These are phyloP conservation scores for Aurelia aurita complex sp. Pacific DNA, from an alignment of 30 jellyfish, hydroid and myxozoan species.

Conservation along the genomic window DNA sequence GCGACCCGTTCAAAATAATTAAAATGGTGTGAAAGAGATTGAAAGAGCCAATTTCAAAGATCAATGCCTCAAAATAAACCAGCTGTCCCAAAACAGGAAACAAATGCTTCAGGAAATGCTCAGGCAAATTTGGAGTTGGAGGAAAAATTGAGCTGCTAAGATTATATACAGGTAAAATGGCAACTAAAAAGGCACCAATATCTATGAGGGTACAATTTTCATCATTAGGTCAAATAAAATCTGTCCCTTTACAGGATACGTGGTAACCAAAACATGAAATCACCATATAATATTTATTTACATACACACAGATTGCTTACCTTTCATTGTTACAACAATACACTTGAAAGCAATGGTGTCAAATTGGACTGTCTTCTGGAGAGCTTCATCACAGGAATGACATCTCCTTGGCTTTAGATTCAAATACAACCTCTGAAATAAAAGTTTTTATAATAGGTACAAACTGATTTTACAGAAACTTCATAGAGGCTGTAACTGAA, in stretches of 20 bases:
- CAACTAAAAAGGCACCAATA: too few relatives aligned
- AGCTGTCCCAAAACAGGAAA: neutral
- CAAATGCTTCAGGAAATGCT: too few relatives aligned
- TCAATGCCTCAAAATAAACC: neutral
- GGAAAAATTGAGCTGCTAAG: too few relatives aligned
- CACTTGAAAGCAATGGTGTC: neutral
- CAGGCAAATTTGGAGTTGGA: too few relatives aligned
- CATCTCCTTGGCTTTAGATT: constrained; percentile 37
- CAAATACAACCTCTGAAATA: constrained; percentile 1
- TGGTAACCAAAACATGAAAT: neutral
- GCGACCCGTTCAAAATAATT: constrained; percentile 17
- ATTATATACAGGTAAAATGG: too few relatives aligned
- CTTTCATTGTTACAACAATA: constrained; percentile 18
- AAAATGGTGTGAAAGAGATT: neutral
- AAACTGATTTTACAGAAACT: too few relatives aligned
- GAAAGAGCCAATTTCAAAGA: neutral
- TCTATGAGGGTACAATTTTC: too few relatives aligned
- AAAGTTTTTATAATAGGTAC: too few relatives aligned
- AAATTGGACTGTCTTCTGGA: constrained; percentile 8
- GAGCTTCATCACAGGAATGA: constrained; percentile 6
- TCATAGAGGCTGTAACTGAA: too few relatives aligned
- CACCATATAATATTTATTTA: neutral
- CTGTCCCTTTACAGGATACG: neutral
- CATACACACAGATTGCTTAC: constrained; percentile 1
- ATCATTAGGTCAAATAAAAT: neutral